Evolutionary conservation across 2,797 vertebrate species (phyloP).

Genomic region (Pseudopleuronectes americanus): DNA sequence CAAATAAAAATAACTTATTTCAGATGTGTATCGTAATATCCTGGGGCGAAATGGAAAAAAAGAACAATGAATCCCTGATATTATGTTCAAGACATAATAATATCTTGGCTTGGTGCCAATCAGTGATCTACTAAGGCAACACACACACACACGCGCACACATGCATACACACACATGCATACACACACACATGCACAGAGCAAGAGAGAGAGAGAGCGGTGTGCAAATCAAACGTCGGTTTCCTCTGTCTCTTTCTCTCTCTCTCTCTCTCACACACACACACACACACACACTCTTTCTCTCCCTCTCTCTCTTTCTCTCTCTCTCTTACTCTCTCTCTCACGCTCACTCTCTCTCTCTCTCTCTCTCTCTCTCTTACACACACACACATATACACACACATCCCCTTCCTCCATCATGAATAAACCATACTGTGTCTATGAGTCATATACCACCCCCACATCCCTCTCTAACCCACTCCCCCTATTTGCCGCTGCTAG

Average conservation of each 20-base stretch:
- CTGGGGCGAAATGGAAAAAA: constrained; percentile 26
- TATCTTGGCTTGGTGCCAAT: constrained; percentile 77
- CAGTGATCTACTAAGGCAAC: constrained; percentile 68
- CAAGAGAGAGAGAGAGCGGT: constrained; percentile 15
- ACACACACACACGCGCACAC: constrained; percentile 32
- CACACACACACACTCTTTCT: constrained; percentile 50
- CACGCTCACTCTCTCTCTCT: constrained; percentile 8
- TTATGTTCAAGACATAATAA: constrained; percentile 75
- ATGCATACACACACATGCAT: constrained; percentile 18
- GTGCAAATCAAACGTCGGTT: constrained; percentile 74
- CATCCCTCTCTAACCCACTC: constrained; percentile 80
- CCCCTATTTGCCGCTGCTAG: constrained; percentile 76
- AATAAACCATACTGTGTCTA: constrained; percentile 86
- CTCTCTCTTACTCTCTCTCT: constrained; percentile 1
- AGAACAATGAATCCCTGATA: constrained; percentile 51
- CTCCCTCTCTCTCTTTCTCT: constrained; percentile 31
- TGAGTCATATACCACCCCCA: constrained; percentile 85
- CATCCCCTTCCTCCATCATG: constrained; percentile 83
- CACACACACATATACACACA: constrained; percentile 48
- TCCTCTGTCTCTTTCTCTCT: constrained; percentile 35
- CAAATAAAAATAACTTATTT: constrained; percentile 27
- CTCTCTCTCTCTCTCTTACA: constrained; percentile 37
- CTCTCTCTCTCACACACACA: constrained; percentile 3
- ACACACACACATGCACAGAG: constrained; percentile 5
- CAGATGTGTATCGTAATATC: constrained; percentile 34